These are phyloP conservation scores for Caenorhabditis imperialis DNA, from an alignment of 2,888 invertebrate species.

Conservation along the genomic window DNA sequence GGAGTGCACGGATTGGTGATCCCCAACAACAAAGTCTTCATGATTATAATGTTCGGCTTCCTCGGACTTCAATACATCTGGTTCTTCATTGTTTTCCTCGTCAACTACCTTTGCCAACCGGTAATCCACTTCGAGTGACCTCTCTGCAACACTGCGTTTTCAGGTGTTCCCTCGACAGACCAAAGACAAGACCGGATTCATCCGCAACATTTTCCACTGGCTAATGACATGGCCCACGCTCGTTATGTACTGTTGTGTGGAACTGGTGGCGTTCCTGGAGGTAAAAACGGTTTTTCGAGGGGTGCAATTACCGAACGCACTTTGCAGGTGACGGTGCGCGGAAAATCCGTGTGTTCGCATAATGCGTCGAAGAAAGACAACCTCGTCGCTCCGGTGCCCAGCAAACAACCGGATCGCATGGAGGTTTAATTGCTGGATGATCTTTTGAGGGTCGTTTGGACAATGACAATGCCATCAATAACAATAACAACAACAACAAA, in stretches of 20 bases:
- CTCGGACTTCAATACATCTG: conserved; percentile 72
- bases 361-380: conserved; percentile 75
- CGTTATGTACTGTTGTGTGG: conserved; percentile 71
- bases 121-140: conserved; percentile 45
- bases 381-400: conserved; percentile 62
- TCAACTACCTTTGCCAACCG: conserved; percentile 69
- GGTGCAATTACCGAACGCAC: conserved; percentile 13
- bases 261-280: conserved; percentile 71
- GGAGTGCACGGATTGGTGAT: conserved; percentile 66
- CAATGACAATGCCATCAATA: too few relatives aligned
- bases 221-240: conserved; percentile 72
- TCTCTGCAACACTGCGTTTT: conserved; percentile 25
- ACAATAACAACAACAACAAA: too few relatives aligned
- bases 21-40: conserved; percentile 66
- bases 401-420: conserved; percentile 64
- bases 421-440: conserved; percentile 53
- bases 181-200: conserved; percentile 70
- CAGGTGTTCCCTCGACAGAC: conserved; percentile 68
- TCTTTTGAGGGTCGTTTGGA: too few relatives aligned
- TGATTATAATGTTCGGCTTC: conserved; percentile 71
- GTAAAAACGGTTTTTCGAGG: conserved; percentile 24
- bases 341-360: conserved; percentile 73
- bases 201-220: conserved; percentile 72
- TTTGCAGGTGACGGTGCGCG: conserved; percentile 68
- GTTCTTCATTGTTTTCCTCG: conserved; percentile 68